These are phyloP conservation scores for Protaetia brevitarsis DNA, from an alignment of 1,140 invertebrate species.

Conservation along the genomic window DNA sequence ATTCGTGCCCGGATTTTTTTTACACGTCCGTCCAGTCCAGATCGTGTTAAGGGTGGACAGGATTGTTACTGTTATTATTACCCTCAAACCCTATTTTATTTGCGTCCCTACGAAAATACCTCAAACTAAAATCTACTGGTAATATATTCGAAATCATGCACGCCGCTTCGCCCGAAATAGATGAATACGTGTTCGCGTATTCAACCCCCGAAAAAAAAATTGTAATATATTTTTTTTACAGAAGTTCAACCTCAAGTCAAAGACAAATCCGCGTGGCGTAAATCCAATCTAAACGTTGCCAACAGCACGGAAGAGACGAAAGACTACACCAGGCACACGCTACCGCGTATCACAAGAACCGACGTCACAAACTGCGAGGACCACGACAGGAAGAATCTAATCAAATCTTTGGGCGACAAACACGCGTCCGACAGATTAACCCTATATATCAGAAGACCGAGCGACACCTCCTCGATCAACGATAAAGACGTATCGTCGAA, in stretches of 20 bases:
- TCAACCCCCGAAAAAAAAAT: background rate
- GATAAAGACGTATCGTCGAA: background rate
- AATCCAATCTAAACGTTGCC: slow-evolving; percentile 66
- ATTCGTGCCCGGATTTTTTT: no score
- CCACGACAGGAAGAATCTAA: slow-evolving; percentile 53
- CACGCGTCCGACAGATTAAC: slow-evolving; percentile 57
- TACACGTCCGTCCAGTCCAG: no score
- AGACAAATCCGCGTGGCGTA: slow-evolving; percentile 74
- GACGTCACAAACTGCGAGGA: slow-evolving; percentile 55
- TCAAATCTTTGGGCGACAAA: slow-evolving; percentile 50
- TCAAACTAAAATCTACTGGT: no score
- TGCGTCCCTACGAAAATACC: no score
- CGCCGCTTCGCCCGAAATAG: no score
- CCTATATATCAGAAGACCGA: slow-evolving; percentile 61
- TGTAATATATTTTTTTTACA: slow-evolving; percentile 45
- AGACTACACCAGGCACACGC: slow-evolving; percentile 31
- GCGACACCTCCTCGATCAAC: slow-evolving; percentile 30
- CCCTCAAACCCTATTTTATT: no score
- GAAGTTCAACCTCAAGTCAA: slow-evolving; percentile 70
- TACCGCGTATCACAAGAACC: slow-evolving; percentile 30
- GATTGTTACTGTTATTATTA: no score
- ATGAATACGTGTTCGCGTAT: no score
- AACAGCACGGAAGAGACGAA: slow-evolving; percentile 59
- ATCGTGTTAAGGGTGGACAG: no score
- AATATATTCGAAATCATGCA: no score